These are phyloP conservation scores for Axea sp. DNA, from an alignment of 2,888 invertebrate genomes.

Conservation along the genomic window DNA sequence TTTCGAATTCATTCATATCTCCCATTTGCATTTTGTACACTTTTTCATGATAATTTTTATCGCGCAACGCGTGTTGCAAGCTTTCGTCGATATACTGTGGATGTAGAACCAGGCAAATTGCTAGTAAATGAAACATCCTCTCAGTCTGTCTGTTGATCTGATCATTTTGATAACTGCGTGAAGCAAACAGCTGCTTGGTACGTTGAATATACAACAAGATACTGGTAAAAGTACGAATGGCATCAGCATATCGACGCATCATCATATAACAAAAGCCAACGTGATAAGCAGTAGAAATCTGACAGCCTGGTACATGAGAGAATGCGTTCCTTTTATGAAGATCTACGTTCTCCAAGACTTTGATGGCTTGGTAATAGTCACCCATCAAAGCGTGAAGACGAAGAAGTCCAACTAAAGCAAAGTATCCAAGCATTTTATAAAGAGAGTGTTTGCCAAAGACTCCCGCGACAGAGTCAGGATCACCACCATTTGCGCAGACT, in stretches of 20 bases:
- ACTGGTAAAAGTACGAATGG: conserved; percentile 97
- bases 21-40: conserved; percentile 99
- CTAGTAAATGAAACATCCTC: conserved; percentile 97
- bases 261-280: conserved; percentile 99
- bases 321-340: conserved; percentile 89
- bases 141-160: conserved; percentile 99
- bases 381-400: conserved; percentile 97
- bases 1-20: conserved; percentile 93
- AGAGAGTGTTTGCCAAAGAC: conserved; percentile 97
- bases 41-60: conserved; percentile 95
- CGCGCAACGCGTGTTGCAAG: conserved; percentile 92
- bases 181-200: conserved; percentile 94
- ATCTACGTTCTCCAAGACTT: conserved; percentile 93
- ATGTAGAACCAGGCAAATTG: conserved; percentile 97
- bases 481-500: conserved; percentile 92
- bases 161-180: conserved; percentile 96
- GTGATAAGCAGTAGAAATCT: conserved; percentile 99
- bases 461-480: conserved; percentile 96
- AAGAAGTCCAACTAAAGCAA: conserved; percentile 96
- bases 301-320: conserved; percentile 97
- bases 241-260: conserved; percentile 99
- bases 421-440: conserved; percentile 99
- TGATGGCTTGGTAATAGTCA: conserved; percentile 95
- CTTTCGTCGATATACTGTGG: conserved; percentile 99
- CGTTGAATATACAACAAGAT: conserved; percentile 97